These are phyloP conservation scores for Scrobipalpa costella DNA, from an alignment of 2,888 invertebrate genomes.

Conservation along the genomic window DNA sequence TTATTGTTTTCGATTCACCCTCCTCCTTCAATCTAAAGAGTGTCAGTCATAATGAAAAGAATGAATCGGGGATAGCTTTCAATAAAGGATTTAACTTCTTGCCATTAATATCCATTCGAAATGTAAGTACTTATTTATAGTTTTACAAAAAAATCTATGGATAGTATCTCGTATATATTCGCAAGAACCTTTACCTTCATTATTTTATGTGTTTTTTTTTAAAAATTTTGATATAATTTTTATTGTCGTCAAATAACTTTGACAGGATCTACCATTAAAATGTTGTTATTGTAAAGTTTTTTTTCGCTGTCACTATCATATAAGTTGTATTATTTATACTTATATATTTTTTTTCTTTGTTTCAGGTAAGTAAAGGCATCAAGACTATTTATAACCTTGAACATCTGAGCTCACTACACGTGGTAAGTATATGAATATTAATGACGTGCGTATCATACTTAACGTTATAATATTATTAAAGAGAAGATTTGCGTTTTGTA, in stretches of 20 bases:
- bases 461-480: neutral
- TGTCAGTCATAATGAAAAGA: slow-evolving; percentile 21
- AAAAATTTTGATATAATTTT: neutral
- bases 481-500: neutral
- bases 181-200: too few relatives aligned
- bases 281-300: too few relatives aligned
- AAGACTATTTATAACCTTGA: slow-evolving; percentile 31
- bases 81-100: neutral
- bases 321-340: slow-evolving; percentile 22
- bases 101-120: neutral
- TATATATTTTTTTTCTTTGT: slow-evolving; percentile 53
- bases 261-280: too few relatives aligned
- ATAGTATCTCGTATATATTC: too few relatives aligned
- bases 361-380: slow-evolving; percentile 62
- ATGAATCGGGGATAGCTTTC: neutral
- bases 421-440: slow-evolving; percentile 39
- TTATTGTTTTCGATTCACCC: slow-evolving; percentile 56
- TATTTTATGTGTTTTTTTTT: too few relatives aligned
- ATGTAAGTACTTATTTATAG: too few relatives aligned
- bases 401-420: slow-evolving; percentile 42
- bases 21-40: slow-evolving; percentile 31
- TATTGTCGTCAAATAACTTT: too few relatives aligned
- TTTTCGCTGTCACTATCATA: too few relatives aligned
- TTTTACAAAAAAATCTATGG: too few relatives aligned
- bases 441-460: slow-evolving; percentile 33